Evolutionary conservation across 1,140 invertebrate species (phyloP).

Genomic region (Caenorhabditis tropicalis): DNA sequence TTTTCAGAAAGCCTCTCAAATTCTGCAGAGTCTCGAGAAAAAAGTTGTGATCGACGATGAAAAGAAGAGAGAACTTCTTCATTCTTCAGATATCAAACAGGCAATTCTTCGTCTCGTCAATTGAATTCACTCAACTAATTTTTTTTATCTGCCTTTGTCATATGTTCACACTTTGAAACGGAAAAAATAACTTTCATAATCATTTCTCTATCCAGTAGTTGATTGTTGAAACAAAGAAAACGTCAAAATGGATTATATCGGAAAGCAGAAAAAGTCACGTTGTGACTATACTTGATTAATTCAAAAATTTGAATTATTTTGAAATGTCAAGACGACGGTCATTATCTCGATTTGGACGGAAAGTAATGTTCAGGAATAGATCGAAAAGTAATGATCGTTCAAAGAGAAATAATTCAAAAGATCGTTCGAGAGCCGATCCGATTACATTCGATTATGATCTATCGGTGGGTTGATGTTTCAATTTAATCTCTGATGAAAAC

Average conservation of each 20-base stretch:
- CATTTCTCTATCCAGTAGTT: no score
- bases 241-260: no score
- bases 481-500: no score
- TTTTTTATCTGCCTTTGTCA: background rate
- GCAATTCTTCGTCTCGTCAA: background rate
- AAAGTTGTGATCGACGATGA: background rate
- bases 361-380: slow-evolving; percentile 14
- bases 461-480: background rate
- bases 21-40: background rate
- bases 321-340: background rate
- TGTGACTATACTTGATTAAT: no score
- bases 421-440: background rate
- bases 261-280: no score
- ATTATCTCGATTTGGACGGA: slow-evolving; percentile 11
- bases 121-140: background rate
- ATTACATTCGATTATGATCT: slow-evolving; percentile 30
- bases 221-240: no score
- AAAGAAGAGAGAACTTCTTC: slow-evolving; percentile 13
- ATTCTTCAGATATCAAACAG: background rate
- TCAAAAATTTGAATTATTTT: background rate
- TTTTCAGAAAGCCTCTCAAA: slow-evolving; percentile 9
- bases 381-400: slow-evolving; percentile 9
- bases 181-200: no score
- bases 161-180: no score
- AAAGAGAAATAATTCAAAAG: slow-evolving; percentile 2